A percentile compares a stretch with the other conserved stretches of the same genome.
Evolutionary conservation across 1,140 invertebrate species (phyloP).

Genomic region (Amyelois transitella): DNA sequence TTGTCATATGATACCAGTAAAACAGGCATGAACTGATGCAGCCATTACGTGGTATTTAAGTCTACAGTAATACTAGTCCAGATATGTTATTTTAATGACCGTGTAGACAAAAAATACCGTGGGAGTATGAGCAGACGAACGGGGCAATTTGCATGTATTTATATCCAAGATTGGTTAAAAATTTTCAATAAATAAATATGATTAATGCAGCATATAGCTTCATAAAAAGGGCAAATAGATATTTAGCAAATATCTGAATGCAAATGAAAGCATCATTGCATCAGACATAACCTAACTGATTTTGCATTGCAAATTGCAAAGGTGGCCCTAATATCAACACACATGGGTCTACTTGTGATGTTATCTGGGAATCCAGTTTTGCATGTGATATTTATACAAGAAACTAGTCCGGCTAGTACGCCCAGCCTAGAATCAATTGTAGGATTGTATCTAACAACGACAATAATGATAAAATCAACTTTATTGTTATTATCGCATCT

Average conservation of each 20-base stretch:
- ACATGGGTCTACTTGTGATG: background rate
- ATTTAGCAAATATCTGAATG: too few species aligned
- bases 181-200: too few species aligned
- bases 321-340: background rate
- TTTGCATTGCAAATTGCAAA: background rate
- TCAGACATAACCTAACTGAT: background rate
- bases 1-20: background rate
- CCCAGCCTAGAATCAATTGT: background rate
- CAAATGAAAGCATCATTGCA: background rate
- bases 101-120: background rate
- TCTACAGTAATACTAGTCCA: background rate
- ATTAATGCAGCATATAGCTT: too few species aligned
- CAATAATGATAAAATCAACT: too few species aligned
- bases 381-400: background rate
- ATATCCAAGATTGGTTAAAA: too few species aligned
- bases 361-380: background rate
- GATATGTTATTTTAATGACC: background rate
- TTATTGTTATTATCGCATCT: too few species aligned
- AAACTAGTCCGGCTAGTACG: background rate
- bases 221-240: too few species aligned
- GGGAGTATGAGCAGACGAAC: background rate
- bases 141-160: background rate
- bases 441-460: background rate
- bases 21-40: background rate
- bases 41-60: background rate